Percentiles rank a stretch among this genome's conserved stretches.
Conservation (phyloP, 2,113 vertebrate genomes). For the Sialia sialis region DNA sequence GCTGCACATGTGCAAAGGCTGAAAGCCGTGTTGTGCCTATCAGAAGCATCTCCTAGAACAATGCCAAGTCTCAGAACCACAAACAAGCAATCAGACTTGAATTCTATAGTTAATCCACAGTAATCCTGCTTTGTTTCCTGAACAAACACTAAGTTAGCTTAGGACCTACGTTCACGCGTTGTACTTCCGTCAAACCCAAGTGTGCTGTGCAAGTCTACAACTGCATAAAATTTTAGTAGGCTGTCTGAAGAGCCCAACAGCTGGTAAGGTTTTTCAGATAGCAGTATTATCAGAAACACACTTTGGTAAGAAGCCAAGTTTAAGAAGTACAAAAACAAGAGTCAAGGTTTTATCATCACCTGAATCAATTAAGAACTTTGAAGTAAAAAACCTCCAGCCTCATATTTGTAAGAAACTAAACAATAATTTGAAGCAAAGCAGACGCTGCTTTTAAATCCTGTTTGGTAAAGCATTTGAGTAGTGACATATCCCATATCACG, state of each 20-base stretch:
- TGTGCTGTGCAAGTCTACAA: not conserved
- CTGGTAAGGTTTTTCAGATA: not conserved
- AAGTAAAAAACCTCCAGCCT: not conserved
- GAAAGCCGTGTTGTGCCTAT: fast-evolving
- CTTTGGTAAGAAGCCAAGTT: not conserved
- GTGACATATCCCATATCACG: not conserved
- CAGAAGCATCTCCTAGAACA: not conserved
- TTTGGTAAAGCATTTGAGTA: not conserved
- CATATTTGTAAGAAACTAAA: not conserved
- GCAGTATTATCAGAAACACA: not conserved
- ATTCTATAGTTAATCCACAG: not conserved
- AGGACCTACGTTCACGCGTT: not conserved
- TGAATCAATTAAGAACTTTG: not conserved
- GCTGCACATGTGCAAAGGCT: fast-evolving
- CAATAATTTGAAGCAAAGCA: not conserved
- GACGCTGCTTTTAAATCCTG: not conserved
- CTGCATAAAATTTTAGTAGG: fast-evolving
- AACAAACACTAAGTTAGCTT: not conserved
- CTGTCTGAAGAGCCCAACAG: not conserved
- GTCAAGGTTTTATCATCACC: not conserved
- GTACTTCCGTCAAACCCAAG: not conserved
- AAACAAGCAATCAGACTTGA: not conserved
- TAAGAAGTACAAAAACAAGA: not conserved
- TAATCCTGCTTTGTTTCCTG: not conserved
- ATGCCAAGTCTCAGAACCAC: not conserved